A percentile compares a stretch with the other conserved stretches of the same genome.
phyloP scores from a whole-genome alignment of 2,113 vertebrate genomes.

The Balaeniceps rex region DNA sequence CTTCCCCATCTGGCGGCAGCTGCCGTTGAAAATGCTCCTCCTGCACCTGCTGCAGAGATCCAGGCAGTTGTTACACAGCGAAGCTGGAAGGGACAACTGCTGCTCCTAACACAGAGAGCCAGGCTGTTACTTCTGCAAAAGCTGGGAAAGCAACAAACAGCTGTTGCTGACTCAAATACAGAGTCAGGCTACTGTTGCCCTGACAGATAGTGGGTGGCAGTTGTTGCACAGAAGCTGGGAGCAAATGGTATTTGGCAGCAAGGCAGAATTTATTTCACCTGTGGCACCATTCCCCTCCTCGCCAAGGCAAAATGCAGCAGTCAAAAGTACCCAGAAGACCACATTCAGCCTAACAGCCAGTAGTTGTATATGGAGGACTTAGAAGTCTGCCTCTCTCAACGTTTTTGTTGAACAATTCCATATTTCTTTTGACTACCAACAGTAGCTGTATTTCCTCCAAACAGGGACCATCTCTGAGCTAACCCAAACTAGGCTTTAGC shows the following conservation, averaged over 20 bases:
- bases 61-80: neutral
- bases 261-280: neutral
- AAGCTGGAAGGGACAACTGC: neutral
- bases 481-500: neutral
- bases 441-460: neutral
- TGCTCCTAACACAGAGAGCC: neutral
- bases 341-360: neutral
- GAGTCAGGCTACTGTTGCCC: neutral
- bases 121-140: constrained; percentile 15
- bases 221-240: constrained; percentile 29
- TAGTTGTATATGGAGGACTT: neutral
- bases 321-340: neutral
- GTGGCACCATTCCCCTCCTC: neutral
- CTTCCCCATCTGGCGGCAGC: constrained; percentile 51
- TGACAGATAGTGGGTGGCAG: neutral
- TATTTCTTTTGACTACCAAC: neutral
- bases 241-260: neutral
- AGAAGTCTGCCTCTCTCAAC: neutral
- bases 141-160: neutral
- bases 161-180: neutral
- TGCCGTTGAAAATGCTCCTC: neutral
- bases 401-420: neutral
- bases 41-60: constrained; percentile 12
- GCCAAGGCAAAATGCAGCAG: neutral
- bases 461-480: neutral